Evolutionary conservation across 2,888 invertebrate genomes (phyloP).

Genomic region (Polylopha cassiicola): DNA sequence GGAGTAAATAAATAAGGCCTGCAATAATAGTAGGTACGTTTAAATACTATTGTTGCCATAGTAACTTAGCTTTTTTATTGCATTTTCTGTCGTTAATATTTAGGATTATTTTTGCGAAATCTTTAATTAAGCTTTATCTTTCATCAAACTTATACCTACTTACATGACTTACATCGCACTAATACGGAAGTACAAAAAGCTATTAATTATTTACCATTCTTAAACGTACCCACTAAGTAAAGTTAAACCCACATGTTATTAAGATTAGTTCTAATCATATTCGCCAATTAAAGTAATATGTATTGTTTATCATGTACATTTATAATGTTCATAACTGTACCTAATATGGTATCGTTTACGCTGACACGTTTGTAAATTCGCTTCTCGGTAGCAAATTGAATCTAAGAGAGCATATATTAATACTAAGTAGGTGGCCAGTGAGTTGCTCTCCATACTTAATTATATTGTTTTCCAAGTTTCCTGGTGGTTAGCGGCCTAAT

Average conservation of each 20-base stretch:
- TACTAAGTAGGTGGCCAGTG: conserved; percentile 7
- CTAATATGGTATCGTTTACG: conserved; percentile 14
- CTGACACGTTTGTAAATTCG: conserved; percentile 14
- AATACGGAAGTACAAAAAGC: too few species aligned
- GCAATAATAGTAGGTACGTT: too few species aligned
- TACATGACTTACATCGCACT: too few species aligned
- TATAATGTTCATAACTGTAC: conserved; percentile 18
- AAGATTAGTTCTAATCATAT: background rate
- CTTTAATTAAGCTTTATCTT: too few species aligned
- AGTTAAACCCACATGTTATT: background rate
- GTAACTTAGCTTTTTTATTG: too few species aligned
- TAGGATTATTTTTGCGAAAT: too few species aligned
- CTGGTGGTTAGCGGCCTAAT: conserved; percentile 1
- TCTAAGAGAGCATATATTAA: conserved; percentile 17
- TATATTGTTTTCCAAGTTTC: conserved; percentile 8
- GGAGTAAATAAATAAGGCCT: too few species aligned
- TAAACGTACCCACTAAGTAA: background rate
- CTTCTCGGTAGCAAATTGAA: conserved; percentile 14
- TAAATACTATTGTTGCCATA: too few species aligned
- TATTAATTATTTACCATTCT: too few species aligned
- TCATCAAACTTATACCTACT: too few species aligned
- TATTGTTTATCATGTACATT: conserved; percentile 7
- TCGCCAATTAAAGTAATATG: conserved; percentile 3
- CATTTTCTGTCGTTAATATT: too few species aligned
- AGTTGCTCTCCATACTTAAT: conserved; percentile 13